These are phyloP conservation scores for Ammospiza caudacuta DNA, from an alignment of 2,113 vertebrate genomes.

Conservation along the genomic window DNA sequence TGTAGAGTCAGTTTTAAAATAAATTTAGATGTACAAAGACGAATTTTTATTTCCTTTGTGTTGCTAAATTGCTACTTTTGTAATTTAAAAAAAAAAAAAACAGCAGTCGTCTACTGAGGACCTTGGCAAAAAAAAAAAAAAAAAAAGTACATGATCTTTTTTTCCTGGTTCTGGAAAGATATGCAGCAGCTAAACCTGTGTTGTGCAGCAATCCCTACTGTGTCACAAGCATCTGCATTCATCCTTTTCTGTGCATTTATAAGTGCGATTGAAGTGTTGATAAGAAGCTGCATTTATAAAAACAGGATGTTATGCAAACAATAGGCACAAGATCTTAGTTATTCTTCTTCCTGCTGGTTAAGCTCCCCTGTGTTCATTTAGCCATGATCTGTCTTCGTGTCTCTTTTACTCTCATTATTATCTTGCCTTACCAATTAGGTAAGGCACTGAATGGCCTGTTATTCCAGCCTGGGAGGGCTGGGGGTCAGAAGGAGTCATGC, in stretches of 20 bases:
- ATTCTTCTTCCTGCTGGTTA: constrained; percentile 52
- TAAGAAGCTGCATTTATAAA: constrained; percentile 40
- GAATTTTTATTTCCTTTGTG: constrained; percentile 73
- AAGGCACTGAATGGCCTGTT: background rate
- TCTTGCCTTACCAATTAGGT: background rate
- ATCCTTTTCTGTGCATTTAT: background rate
- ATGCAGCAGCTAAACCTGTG: background rate
- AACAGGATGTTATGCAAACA: constrained; percentile 5
- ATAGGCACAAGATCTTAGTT: constrained; percentile 19
- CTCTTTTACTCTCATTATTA: constrained; percentile 52
- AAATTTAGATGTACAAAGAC: constrained; percentile 76
- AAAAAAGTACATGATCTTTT: background rate
- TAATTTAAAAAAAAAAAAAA: background rate
- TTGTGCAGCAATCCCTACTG: background rate
- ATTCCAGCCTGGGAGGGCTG: constrained; percentile 28
- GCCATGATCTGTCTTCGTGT: constrained; percentile 15
- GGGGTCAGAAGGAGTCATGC: constrained; percentile 30
- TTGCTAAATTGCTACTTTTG: constrained; percentile 57
- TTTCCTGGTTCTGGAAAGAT: background rate
- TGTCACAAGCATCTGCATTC: background rate
- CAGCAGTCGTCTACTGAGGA: background rate
- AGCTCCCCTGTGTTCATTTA: constrained; percentile 51
- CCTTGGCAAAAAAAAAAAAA: background rate
- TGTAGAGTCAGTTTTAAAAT: constrained; percentile 69
- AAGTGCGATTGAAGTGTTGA: constrained; percentile 29